These are phyloP conservation scores for Ctenoplectra terminalis DNA, from an alignment of 1,140 invertebrate genomes.

Conservation along the genomic window DNA sequence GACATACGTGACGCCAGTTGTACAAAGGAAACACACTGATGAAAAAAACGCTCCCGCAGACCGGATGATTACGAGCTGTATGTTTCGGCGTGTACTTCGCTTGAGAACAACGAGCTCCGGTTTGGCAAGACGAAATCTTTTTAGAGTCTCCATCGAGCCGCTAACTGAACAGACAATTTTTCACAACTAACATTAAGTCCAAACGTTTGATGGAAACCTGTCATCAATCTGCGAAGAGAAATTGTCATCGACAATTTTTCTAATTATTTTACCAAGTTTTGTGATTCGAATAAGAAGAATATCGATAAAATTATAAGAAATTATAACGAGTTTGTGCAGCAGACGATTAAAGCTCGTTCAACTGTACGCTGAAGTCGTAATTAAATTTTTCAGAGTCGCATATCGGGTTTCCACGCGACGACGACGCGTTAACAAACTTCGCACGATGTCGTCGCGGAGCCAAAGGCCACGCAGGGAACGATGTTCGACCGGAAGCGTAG, in stretches of 20 bases:
- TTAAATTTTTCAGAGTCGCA: neutral
- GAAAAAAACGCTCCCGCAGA: neutral
- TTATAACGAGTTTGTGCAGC: too few relatives aligned
- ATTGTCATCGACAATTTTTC: too few relatives aligned
- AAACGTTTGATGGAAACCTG: too few relatives aligned
- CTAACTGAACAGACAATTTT: too few relatives aligned
- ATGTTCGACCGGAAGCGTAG: conserved; percentile 43
- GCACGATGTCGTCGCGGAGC: neutral
- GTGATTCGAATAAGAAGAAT: too few relatives aligned
- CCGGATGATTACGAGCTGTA: conserved; percentile 31
- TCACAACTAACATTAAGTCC: too few relatives aligned
- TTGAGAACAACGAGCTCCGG: neutral
- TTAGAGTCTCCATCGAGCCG: neutral
- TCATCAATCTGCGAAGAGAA: too few relatives aligned
- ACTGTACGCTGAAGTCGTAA: neutral
- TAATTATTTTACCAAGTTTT: too few relatives aligned
- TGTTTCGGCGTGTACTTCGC: neutral
- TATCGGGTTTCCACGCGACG: neutral
- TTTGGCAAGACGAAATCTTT: neutral
- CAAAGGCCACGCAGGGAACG: conserved; percentile 12
- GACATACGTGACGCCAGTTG: conserved; percentile 18
- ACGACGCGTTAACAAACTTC: neutral
- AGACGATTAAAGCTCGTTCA: too few relatives aligned
- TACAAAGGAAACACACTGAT: conserved; percentile 30
- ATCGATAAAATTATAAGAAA: too few relatives aligned